Evolutionary conservation across 2,797 vertebrate species (phyloP).

Genomic region (Ataeniobius toweri): DNA sequence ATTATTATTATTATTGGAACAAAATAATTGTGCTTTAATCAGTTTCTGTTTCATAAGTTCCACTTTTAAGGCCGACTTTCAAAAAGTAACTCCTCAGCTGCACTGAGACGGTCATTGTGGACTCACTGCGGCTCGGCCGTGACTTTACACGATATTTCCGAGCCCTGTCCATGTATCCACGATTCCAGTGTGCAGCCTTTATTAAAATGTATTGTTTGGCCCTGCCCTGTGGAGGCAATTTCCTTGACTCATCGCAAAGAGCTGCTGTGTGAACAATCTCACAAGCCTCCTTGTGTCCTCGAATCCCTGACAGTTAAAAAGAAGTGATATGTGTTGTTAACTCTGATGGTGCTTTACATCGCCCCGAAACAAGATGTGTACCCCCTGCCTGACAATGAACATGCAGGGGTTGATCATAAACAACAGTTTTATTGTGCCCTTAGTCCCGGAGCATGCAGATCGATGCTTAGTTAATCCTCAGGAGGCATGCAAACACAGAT

Average conservation of each 20-base stretch:
- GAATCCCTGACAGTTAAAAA: slow-evolving; percentile 58
- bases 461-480: slow-evolving; percentile 65
- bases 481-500: slow-evolving; percentile 47
- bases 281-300: slow-evolving; percentile 41
- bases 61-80: neutral
- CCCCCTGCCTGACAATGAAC: slow-evolving; percentile 62
- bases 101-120: slow-evolving; percentile 29
- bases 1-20: neutral
- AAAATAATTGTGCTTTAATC: neutral
- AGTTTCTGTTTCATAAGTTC: neutral
- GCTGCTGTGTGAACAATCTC: slow-evolving; percentile 44
- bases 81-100: slow-evolving; percentile 1
- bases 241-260: slow-evolving; percentile 71
- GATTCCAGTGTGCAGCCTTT: slow-evolving; percentile 54
- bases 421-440: slow-evolving; percentile 70
- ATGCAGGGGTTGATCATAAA: slow-evolving; percentile 62
- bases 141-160: slow-evolving; percentile 56
- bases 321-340: slow-evolving; percentile 69
- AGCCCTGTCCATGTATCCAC: slow-evolving; percentile 54
- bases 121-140: slow-evolving; percentile 35
- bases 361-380: slow-evolving; percentile 65
- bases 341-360: slow-evolving; percentile 51
- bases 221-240: slow-evolving; percentile 46
- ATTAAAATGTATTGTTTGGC: slow-evolving; percentile 66
- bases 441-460: slow-evolving; percentile 52